Conservation (phyloP, 2,113 vertebrate genomes). For the Rhizomys pruinosus region DNA sequence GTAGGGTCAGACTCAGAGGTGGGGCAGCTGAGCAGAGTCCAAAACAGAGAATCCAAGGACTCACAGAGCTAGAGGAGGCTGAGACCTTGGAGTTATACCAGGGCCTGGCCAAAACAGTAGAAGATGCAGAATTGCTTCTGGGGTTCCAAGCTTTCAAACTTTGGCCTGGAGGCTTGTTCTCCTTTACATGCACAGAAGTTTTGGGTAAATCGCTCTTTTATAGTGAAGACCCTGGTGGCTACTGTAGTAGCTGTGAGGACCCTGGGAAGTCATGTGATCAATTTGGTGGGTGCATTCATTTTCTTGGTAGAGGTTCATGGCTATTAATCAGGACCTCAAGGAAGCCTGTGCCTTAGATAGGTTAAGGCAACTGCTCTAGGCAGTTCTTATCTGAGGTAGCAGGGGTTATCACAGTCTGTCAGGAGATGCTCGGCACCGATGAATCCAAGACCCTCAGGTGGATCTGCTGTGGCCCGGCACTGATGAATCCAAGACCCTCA, state of each 20-base stretch:
- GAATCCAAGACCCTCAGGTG: no score
- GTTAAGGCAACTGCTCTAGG: slow-evolving; percentile 13
- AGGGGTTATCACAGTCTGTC: neutral
- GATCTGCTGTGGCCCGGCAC: no score
- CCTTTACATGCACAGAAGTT: neutral
- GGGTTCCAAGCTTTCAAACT: neutral
- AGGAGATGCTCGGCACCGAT: neutral
- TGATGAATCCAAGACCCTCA: no score
- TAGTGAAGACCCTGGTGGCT: neutral
- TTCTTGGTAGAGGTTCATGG: neutral
- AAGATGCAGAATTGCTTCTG: neutral
- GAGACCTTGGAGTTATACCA: neutral
- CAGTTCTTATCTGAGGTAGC: neutral
- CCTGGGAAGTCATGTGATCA: neutral
- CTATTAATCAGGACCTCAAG: slow-evolving; percentile 44
- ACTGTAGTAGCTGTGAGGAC: neutral
- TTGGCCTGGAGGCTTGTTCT: slow-evolving; percentile 12
- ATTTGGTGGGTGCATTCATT: slow-evolving; percentile 25
- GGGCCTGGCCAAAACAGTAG: neutral
- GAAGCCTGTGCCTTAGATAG: neutral
- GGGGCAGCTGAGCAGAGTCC: neutral
- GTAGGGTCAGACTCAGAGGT: neutral
- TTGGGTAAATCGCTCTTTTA: neutral
- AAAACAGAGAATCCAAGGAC: neutral
- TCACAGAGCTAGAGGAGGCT: neutral